Base-by-base conservation (phyloP, 2,888 invertebrate species). In the Dexiosoma caninum region DNA sequence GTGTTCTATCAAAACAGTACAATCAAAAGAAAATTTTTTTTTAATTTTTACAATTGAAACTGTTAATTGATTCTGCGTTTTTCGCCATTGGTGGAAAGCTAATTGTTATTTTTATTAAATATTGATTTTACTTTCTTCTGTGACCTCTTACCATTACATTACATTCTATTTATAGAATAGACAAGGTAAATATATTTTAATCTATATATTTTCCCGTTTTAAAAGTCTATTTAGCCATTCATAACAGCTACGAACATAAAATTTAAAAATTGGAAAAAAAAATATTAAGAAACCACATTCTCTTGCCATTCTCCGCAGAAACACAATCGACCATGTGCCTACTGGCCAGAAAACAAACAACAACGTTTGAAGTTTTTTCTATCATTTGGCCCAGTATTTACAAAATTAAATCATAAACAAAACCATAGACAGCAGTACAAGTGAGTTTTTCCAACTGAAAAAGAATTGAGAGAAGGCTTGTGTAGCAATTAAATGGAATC, bases 401-500 rank as follows among this genome's bases (percentile, higher is more conserved):
- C 19, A 78, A 62, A 40, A 59, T 66, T 62, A 60, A 60, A 80
- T 42, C 46, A 72, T 67, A 67, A 76, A 62, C 66, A 27, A 60
- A 60, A 55, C 10, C 19, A 7, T 1, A 70, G 37, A 49, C n/a
- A n/a, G n/a, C n/a, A n/a, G n/a, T 5, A 53, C 8, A 35, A 49
- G 1, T 60, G 12, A 37, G 42, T 49, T 46, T n/a, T n/a, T n/a
- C n/a, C n/a, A n/a, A 35, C 12, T 32, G 14, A 27, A 59, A 55
- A 51, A 40, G 14, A 55, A 37, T 14, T 60, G 66, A 67, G 57
- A 55, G 42, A 60, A 57, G 46, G n/a, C 64, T 21, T 12, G 60
- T 81, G 71, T 81, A 72, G 76, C 81, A 81, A 81, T 57, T 75
- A 72, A 77, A 77, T 81, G 81, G 76, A 76, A 81, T 81, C 76